Percentiles rank a stretch among this genome's conserved stretches.
These are phyloP conservation scores for Acleris literana DNA, from an alignment of 2,888 invertebrate genomes.

Conservation along the genomic window DNA sequence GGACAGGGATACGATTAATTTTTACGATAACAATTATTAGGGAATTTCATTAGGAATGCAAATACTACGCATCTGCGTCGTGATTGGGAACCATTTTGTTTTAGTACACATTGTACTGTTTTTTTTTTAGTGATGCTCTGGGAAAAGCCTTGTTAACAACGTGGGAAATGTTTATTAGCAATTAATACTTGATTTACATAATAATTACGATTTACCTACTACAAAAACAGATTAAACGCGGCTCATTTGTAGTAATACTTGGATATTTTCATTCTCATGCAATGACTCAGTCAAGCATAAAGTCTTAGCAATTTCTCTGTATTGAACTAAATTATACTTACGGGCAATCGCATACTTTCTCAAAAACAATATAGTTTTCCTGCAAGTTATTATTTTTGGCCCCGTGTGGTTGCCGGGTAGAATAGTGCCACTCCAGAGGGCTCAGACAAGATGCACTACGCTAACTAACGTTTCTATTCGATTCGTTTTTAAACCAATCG, in stretches of 20 bases:
- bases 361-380: too few species aligned
- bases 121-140: conserved; percentile 18
- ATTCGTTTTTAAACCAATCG: too few species aligned
- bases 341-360: too few species aligned
- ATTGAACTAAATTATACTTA: too few species aligned
- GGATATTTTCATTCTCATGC: background rate
- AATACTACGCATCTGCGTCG: conserved; percentile 46
- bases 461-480: too few species aligned
- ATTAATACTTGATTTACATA: conserved; percentile 2
- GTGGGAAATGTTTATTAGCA: background rate
- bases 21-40: conserved; percentile 55
- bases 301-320: too few species aligned
- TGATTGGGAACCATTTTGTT: conserved; percentile 38
- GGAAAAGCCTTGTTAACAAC: conserved; percentile 4
- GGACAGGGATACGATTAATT: conserved; percentile 51
- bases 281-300: too few species aligned
- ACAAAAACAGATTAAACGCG: background rate
- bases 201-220: background rate
- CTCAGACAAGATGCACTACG: too few species aligned
- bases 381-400: too few species aligned
- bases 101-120: conserved; percentile 34
- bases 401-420: too few species aligned
- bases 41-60: conserved; percentile 59
- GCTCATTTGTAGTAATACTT: background rate
- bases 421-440: too few species aligned